Percentiles rank a stretch among this genome's conserved stretches.
Conservation (phyloP, 1,140 invertebrate species). For the Kradibia gibbosae region DNA sequence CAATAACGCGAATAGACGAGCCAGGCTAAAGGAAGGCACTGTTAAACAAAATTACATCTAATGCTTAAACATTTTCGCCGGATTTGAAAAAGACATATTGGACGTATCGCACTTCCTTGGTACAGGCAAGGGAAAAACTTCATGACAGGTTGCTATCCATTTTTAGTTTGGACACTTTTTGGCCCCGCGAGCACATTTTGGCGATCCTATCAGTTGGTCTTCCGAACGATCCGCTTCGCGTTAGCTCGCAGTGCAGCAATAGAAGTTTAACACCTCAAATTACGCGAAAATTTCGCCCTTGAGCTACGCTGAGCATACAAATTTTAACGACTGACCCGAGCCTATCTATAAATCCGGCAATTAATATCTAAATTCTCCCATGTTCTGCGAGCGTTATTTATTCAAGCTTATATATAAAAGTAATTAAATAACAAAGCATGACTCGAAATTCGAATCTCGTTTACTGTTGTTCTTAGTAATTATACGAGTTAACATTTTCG, state of each 20-base stretch:
- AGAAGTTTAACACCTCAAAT: constrained; percentile 45
- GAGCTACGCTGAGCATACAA: not conserved
- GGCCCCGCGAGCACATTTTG: not conserved
- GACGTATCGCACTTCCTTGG: not conserved
- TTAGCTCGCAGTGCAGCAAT: not conserved
- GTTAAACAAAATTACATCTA: not conserved
- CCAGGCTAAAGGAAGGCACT: not conserved
- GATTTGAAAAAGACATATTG: not conserved
- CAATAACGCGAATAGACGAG: not conserved
- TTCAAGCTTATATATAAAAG: not conserved
- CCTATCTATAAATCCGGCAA: not conserved
- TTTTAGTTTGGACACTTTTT: constrained; percentile 34
- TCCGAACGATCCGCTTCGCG: not conserved
- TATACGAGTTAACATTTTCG: not conserved
- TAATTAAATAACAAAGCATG: not conserved
- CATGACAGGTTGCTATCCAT: constrained; percentile 25
- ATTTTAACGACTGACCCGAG: constrained; percentile 4
- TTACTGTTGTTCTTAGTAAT: not conserved
- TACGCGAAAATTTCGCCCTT: not conserved
- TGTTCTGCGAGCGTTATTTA: not conserved
- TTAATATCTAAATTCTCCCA: not conserved
- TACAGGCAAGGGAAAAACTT: not conserved
- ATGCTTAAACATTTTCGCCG: not conserved
- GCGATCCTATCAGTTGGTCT: not conserved
- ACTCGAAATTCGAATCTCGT: not conserved